Evolutionary conservation across 2,888 invertebrate genomes (phyloP), one percentile per base, ranked within the genome.

Genomic region (Sinohyriopsis cumingii): DNA sequence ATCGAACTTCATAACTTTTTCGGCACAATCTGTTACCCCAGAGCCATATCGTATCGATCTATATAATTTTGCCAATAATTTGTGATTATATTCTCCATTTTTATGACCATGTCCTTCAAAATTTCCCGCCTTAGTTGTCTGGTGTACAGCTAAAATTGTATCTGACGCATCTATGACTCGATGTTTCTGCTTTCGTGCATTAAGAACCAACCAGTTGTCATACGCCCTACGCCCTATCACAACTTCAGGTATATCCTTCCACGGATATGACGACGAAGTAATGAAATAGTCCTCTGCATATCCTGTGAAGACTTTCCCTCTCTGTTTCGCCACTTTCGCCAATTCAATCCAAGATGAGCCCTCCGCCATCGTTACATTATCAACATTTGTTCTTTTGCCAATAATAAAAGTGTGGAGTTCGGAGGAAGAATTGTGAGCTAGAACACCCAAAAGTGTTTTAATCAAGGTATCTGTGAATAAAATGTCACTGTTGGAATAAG

Each of bases 121-220:
- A 64, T 85, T 84, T 18, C 84, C 85, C 0, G 78, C 75, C 33
- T 75, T 74, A n/a, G 83, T 86, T 12, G 84, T 86, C 73, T 86
- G 87, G 62, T 86, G 87, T 19, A 86, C 80, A 15, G 85, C 84
- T 12, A 82, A 70, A 9, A 83, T n/a, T 7, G 86, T 83, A 7
- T 77, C 73, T 18, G 86, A 82, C 6, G 75, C 77, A 63, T 87
- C 87, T 20, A 87, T 77, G 24, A 83, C 83, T 53, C 63, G 59
- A 20, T 80, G 72, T n/a, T 81, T 72, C 7, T 71, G 68, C 71
- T 80, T 77, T 12, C 81, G 73, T 4, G 84, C 71, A 66, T 83
- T 75, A n/a, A 77, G 78, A 1, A 87, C 84, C 19, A 87, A 71
- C 85, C 85, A 87, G 68, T 86, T 86, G 65, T 87, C 87, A 67